Base-by-base conservation (phyloP, 2,888 invertebrate species). In the Euzophera pinguis region DNA sequence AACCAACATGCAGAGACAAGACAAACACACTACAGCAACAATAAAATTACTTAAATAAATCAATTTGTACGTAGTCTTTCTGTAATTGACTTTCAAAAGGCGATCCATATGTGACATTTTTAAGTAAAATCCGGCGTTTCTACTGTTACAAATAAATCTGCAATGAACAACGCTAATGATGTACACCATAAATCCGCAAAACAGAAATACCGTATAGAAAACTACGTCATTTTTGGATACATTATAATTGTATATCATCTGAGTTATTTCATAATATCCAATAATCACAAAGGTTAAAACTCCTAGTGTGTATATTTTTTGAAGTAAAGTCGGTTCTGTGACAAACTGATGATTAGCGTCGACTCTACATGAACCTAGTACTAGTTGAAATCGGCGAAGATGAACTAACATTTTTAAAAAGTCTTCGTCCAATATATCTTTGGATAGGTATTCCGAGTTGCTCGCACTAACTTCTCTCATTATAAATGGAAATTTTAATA, bases 381-480 rank as follows among this genome's bases (percentile, higher is more conserved):
- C n/a, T 7, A 48, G 12, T 48, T 48, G 48, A 22, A 48, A 12
- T 22, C 16, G 5, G 1, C 38, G 35, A n/a, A 35, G n/a, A 4
- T 10, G 16, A 0, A 10, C 22, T 9, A 48, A 48, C 5, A 12
- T 22, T 37, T 38, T 48, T 27, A 48, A 48, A 38, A 48, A 48
- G 8, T 48, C 27, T 37, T 48, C 48, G 2, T 48, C 48, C 35
- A 48, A 22, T 5, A 48, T 48, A 12, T 48, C 48, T 22, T 38
- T 27, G 7, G 48, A 48, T n/a, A 48, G 48, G 38, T 48, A 48
- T 27, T 48, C 48, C 1, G 47, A 3, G n/a, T 10, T 45, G 14
- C 14, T 45, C 3, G 13, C 7, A 16, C 16, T 14, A 16, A 14
- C 14, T 1, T 39, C 10, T 16, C 5, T 10, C 39, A 39, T 39